These are phyloP conservation scores for Cottoperca gobio DNA, from an alignment of 2,797 vertebrate species.

Conservation along the genomic window DNA sequence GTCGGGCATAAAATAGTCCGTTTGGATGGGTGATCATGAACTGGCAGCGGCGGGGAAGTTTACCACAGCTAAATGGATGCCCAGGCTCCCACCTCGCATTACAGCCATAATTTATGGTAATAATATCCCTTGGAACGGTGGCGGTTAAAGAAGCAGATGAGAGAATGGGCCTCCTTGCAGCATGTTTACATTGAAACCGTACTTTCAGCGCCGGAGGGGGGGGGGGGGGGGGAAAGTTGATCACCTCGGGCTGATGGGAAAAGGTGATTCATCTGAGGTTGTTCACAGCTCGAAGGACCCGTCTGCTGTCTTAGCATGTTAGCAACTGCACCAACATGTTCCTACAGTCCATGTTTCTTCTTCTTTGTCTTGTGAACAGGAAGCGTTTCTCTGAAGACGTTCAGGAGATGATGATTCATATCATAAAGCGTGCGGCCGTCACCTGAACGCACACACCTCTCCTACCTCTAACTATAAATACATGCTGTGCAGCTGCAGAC, in stretches of 20 bases:
- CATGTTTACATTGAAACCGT: slow-evolving; percentile 54
- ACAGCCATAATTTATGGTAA: slow-evolving; percentile 74
- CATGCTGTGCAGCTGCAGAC: background rate
- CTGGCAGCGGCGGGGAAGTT: slow-evolving; percentile 68
- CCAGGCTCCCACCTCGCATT: slow-evolving; percentile 54
- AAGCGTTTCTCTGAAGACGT: background rate
- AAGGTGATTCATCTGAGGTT: slow-evolving; percentile 50
- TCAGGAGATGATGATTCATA: slow-evolving; percentile 18
- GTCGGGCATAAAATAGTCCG: slow-evolving; percentile 76
- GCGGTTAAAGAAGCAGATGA: slow-evolving; percentile 50
- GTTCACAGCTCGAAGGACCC: slow-evolving; percentile 26
- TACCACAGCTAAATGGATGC: slow-evolving; percentile 74
- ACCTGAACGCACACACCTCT: slow-evolving; percentile 7
- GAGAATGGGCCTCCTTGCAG: slow-evolving; percentile 35
- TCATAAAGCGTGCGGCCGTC: too few species aligned
- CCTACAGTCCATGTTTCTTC: too few species aligned
- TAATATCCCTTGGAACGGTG: slow-evolving; percentile 60
- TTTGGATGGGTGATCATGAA: slow-evolving; percentile 83
- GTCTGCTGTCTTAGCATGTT: background rate
- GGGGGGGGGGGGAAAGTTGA: background rate
- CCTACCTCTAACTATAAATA: slow-evolving; percentile 17
- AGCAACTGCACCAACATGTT: too few species aligned
- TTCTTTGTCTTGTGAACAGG: background rate
- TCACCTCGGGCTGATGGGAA: slow-evolving; percentile 35
- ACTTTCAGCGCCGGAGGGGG: slow-evolving; percentile 19